Base-by-base conservation (phyloP, 2,797 vertebrate species). In the Hippocampus kuda region DNA sequence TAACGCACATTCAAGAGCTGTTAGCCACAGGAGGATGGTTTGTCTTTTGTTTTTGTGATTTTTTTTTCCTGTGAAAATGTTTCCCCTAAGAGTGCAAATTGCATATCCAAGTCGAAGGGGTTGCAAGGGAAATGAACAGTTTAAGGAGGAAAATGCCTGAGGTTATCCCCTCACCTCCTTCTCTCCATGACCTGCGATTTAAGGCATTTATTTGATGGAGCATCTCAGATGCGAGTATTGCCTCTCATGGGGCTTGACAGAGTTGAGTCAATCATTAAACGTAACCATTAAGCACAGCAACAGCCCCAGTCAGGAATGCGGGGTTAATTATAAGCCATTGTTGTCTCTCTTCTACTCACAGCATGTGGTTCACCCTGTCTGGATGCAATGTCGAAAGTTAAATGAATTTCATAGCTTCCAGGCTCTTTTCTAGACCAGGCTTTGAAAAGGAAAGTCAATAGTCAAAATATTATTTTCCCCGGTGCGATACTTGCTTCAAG, bases 201-300 rank as follows among this genome's bases (percentile, higher is more conserved):
- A 73, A 84, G 79, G 72, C 65, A 64, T 73, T 77, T 68, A 66
- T 88, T 90, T 90, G 86, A 87, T 83, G 85, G 84, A 70, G 71
- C 74, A 76, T 79, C 76, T 80, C 70, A 81, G 80, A 72, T 75
- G 78, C 70, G 77, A 82, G 70, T 70, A 1, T 78, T 76, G 12
- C 75, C 84, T 79, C 69, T 80, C 69, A 7, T 38, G 75, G 78
- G 30, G 24, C 74, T 63, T 73, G 69, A 41, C 71, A 75, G 78
- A 79, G 85, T 85, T 86, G 84, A 80, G 87, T 87, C 83, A 87
- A 89, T 88, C 83, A 89, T 90, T 89, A 89, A 85, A 84, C 83
- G 82, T 64, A 65, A 81, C 83, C 79, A 87, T 88, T 79, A 85
- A 77, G 74, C 81, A 64, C 72, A 73, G 76, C 81, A 80, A 85